Evolutionary conservation across 2,797 vertebrate species (phyloP), one percentile per base, ranked within the genome.

Genomic region (Protosalanx chinensis): DNA sequence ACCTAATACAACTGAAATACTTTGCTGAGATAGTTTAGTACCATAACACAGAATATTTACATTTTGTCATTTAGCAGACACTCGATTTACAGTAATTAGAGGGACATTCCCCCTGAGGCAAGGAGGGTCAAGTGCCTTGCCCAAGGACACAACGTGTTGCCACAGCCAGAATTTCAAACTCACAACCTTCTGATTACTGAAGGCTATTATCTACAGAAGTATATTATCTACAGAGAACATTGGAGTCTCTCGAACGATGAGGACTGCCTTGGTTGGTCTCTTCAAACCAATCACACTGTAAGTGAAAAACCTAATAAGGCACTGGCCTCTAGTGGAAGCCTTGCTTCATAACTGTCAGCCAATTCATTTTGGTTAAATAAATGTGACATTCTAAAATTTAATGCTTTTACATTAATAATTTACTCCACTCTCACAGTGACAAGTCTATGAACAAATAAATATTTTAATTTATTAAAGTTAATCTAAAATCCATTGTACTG

Each of bases 261-360:
- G 15, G 16, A n/a, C 15, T 56, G 18, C 51, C 51, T 56, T 56
- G 51, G 51, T 56, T 56, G 15, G 51, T n/a, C 4, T 56, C 12
- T 37, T 13, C 7, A 46, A 35, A 33, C 56, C 20, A 65, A 59
- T n/a, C 10, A 16, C 16, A 68, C 29, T 7, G 13, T 4, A 35
- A 33, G 32, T 4, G 23, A 46, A 3, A 81, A 77, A 75, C 79
- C 32, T 81, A 60, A 77, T 46, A 62, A 37, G 77, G 83, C 35
- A 68, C 79, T 86, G 89, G 71, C 88, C 82, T 85, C 91, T 91
- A 72, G 82, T 88, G 91, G 86, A 77, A 4, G 68, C 37, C 3
- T 16, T n/a, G 16, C 35, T 12, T 29, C 8, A 35, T 68, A 12
- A 58, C 51, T 33, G 66, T 23, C 10, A n/a, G 18, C 33, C 33